Evolutionary conservation across 2,888 invertebrate genomes (phyloP), one percentile per base, ranked within the genome.

Genomic region (Eurytoma adleriae): DNA sequence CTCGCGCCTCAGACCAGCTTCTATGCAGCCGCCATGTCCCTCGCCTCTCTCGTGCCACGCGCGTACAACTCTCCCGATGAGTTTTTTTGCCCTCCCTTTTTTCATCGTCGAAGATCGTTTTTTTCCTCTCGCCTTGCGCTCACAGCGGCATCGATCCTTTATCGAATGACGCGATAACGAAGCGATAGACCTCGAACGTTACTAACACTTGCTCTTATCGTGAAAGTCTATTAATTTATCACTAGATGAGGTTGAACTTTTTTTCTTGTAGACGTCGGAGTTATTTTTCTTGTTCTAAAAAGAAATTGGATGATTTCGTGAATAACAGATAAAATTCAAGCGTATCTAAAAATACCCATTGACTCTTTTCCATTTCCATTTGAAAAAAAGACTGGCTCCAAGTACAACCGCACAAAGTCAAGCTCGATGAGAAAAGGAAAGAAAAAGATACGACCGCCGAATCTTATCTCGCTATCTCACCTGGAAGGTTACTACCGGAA

Each of bases 401-500:
- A 24, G 24, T 24, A 24, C 1, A 24, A 24, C 24, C 24, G 24
- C 24, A 24, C 24, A 24, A 24, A 24, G 24, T 24, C 2, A 24
- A 24, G 2, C 24, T 24, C 24, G 24, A 2, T 1, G 24, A 24
- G 24, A 24, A 24, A 24, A 24, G 24, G 24, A 24, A 24, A 24
- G 24, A 24, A 24, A 20, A 48, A 14, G 14, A 18, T 18, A 4
- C 3, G 18, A 12, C 30, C 12, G 52, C 14, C 68, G 27, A 50
- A 76, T 61, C 69, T 61, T 76, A 69, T 69, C 76, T 18, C n/a
- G 2, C 1, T 24, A 7, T 30, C 30, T 30, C 7, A 30, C 7
- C 30, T 48, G 27, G 3, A 52, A 16, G 13, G 48, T 61, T 24
- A 54, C 52, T 67, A 52, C 72, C 72, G 72, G 78, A 67, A 72